Conservation (phyloP, 2,113 vertebrate genomes). For the Phycodurus eques region DNA sequence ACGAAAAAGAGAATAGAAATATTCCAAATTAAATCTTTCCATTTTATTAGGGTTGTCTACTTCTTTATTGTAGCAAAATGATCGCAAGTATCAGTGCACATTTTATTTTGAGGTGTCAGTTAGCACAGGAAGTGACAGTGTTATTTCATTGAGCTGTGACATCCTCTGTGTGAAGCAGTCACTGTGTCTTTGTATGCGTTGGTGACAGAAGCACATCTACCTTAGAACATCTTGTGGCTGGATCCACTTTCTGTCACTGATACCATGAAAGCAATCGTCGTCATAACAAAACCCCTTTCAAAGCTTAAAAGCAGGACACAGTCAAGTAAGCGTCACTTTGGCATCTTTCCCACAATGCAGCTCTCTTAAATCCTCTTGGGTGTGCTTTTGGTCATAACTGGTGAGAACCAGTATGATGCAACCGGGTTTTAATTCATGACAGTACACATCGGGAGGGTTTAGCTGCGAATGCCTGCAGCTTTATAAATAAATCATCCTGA, state of each 20-base stretch:
- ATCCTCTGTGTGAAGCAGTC: conserved; percentile 28
- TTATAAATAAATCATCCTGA: conserved; percentile 64
- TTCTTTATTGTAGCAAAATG: conserved; percentile 13
- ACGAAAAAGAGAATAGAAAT: not conserved
- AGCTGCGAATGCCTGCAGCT: conserved; percentile 40
- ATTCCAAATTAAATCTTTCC: not conserved
- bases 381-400: conserved; percentile 42
- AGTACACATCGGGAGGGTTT: conserved; percentile 50
- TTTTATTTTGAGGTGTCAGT: conserved; percentile 45
- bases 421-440: conserved; percentile 52
- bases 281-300: conserved; percentile 57
- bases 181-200: conserved; percentile 29
- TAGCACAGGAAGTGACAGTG: conserved; percentile 39
- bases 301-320: conserved; percentile 34
- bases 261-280: conserved; percentile 51
- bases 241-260: conserved; percentile 57
- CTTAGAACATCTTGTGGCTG: conserved; percentile 38
- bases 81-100: conserved; percentile 22
- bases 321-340: conserved; percentile 42
- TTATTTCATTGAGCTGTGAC: conserved; percentile 32
- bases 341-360: conserved; percentile 38
- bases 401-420: conserved; percentile 59
- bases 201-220: conserved; percentile 46
- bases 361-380: conserved; percentile 38
- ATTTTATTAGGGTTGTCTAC: conserved; percentile 5